Conservation (phyloP, 1,140 invertebrate genomes). For the Anoplophora glabripennis region DNA sequence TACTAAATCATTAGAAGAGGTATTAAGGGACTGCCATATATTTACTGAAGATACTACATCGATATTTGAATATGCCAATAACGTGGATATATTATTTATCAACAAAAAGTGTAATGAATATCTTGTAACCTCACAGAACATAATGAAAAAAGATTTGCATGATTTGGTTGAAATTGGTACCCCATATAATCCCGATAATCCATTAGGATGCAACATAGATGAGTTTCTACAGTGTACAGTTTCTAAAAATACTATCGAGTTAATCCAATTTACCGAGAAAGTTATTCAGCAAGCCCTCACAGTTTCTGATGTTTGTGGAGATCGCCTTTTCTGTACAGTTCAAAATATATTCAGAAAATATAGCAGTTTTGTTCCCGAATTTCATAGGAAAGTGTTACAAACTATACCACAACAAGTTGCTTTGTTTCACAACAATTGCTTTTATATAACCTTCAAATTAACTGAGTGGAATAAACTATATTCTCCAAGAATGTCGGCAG, state of each 20-base stretch:
- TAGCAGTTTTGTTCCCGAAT: slow-evolving; percentile 69
- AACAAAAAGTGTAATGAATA: slow-evolving; percentile 75
- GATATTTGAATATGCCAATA: slow-evolving; percentile 63
- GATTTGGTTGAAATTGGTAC: slow-evolving; percentile 64
- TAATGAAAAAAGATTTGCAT: slow-evolving; percentile 81
- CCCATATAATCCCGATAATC: slow-evolving; percentile 27
- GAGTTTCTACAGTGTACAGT: slow-evolving; percentile 58
- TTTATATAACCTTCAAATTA: slow-evolving; percentile 79
- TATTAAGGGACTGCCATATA: slow-evolving; percentile 59
- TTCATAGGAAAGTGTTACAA: slow-evolving; percentile 74
- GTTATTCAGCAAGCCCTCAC: slow-evolving; percentile 69
- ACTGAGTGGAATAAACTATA: slow-evolving; percentile 53
- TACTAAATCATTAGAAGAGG: slow-evolving; percentile 66
- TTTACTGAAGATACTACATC: slow-evolving; percentile 48
- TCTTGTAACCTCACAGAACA: slow-evolving; percentile 63
- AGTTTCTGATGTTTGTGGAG: slow-evolving; percentile 59
- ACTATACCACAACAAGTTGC: slow-evolving; percentile 84
- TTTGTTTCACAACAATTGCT: slow-evolving; percentile 91
- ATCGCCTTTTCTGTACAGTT: slow-evolving; percentile 67
- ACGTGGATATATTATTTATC: slow-evolving; percentile 76
- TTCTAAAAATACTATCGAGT: slow-evolving; percentile 57
- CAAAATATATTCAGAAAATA: slow-evolving; percentile 78
- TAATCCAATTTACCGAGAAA: slow-evolving; percentile 67
- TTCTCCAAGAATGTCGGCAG: slow-evolving; percentile 8
- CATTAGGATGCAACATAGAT: slow-evolving; percentile 14